Percentiles rank a stretch among this genome's conserved stretches.
phyloP scores from a whole-genome alignment of 2,888 invertebrate species.

The Hydrotaea cyrtoneurina region DNA sequence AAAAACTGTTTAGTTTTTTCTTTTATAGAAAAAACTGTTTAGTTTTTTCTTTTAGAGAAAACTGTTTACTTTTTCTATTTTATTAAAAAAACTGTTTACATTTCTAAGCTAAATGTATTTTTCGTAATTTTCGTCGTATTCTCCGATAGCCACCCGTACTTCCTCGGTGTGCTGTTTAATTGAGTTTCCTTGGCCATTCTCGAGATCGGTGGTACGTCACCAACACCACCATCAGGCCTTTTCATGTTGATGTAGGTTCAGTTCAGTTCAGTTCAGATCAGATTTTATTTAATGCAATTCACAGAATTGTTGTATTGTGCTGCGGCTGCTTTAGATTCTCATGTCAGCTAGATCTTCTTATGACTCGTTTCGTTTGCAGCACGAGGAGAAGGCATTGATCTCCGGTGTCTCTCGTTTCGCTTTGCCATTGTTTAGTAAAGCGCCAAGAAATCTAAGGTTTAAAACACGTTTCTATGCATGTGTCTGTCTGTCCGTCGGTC shows the following conservation, averaged over 20 bases:
- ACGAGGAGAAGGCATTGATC: slow-evolving; percentile 14
- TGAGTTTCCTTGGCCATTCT: not conserved
- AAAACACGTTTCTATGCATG: slow-evolving; percentile 59
- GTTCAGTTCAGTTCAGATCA: slow-evolving; percentile 23
- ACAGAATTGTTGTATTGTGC: not conserved
- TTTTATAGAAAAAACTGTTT: no score
- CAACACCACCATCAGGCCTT: no score
- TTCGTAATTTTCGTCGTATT: not conserved
- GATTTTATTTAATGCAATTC: slow-evolving; percentile 4
- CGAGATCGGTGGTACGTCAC: not conserved
- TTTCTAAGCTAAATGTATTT: not conserved
- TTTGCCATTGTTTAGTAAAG: not conserved
- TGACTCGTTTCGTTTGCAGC: not conserved
- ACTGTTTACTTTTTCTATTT: no score
- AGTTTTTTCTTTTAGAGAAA: no score
- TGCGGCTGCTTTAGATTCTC: not conserved
- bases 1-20: no score
- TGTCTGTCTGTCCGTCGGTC: not conserved
- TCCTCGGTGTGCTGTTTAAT: slow-evolving; percentile 5
- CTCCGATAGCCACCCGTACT: not conserved
- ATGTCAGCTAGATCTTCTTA: not conserved
- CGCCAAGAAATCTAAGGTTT: slow-evolving; percentile 41
- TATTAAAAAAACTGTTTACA: no score
- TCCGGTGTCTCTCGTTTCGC: not conserved
- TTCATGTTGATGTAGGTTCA: slow-evolving; percentile 63